Evolutionary conservation across 2,888 invertebrate genomes (phyloP), one percentile per base, ranked within the genome.

Genomic region (Parnassius orleans): DNA sequence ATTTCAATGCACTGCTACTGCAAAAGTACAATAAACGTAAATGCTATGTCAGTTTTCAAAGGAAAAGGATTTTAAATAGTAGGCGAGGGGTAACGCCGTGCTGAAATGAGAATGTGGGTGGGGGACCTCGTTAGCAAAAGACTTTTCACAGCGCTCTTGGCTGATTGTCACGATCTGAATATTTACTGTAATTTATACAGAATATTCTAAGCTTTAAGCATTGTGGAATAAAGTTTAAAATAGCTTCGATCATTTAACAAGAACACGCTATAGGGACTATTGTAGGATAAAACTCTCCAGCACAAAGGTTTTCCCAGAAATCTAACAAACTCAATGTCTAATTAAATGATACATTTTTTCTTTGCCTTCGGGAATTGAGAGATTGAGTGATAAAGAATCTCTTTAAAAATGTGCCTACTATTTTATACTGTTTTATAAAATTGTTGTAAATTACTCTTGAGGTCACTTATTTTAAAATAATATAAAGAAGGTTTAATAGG

Each of bases 301-400:
- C 84, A 87, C 88, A 89, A 88, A 89, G 87, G 86, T 85, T 83
- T 86, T 84, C 50, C 51, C 82, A 82, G 84, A 85, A 83, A 83
- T 83, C 83, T 86, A 77, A 86, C 83, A 84, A 84, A 85, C 85
- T 83, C 85, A 84, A 87, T 86, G 82, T 81, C 84, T 89, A 89
- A 89, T 89, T 90, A 88, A 83, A 85, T 85, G 83, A 84, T 80
- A 84, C 79, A 78, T 77, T 81, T 73, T 60, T 59, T 60, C 56
- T 9, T 48, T 48, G 48, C 47, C 44, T 59, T 53, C 47, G 24
- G 19, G 12, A 46, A 48, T 41, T 41, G 11, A 48, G 48, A 11
- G 24, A 48, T 57, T 14, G 55, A 55, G 46, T 11, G 47, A 55
- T 46, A 47, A 46, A 47, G 46, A 55, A 47, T 55, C 24, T 47